Evolutionary conservation across 2,113 vertebrate genomes (phyloP), one percentile per base, ranked within the genome.

Genomic region (Nannospalax galili): DNA sequence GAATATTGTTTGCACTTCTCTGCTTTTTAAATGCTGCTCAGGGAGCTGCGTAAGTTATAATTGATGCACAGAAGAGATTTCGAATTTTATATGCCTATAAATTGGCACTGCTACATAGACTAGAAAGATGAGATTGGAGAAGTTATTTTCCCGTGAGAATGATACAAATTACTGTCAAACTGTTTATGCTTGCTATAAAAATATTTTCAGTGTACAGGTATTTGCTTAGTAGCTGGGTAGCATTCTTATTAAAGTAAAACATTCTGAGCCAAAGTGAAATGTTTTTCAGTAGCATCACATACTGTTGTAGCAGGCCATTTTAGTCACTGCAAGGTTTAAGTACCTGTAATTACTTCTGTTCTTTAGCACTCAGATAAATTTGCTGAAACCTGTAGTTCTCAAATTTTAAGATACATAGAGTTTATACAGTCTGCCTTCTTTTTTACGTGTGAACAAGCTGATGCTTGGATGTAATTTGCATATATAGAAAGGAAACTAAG

Each of bases 1-100:
- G 91, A 98, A 97, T 97, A 97, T 96, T 98, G 94, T 97, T 98
- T 98, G 98, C 89, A 84, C 93, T 97, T 98, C 92, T 97, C 97
- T 97, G 93, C 97, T 91, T 98, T 98, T 97, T 98, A 97, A 98
- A 97, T 98, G 95, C 89, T 97, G 74, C 93, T 98, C 60, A 92
- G 96, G 96, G 97, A 97, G 88, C 97, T 97, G 92, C 0, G 0
- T 96, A 74, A 77, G 92, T 95, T 95, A 85, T 98, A 98, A 98
- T 72, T 98, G 98, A 97, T 98, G 96, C 58, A 90, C 58, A 67
- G 94, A 96, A 97, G 97, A 97, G 85, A 97, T 97, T 98, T 97
- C 94, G 80, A 95, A 97, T 98, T 98, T 98, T 98, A 84, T 98
- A 85, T 95, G 97, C 95, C 96, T 96, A 96, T 92, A 98, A 97